Conservation (phyloP, 2,797 vertebrate genomes). For the Sebastes iracundus region DNA sequence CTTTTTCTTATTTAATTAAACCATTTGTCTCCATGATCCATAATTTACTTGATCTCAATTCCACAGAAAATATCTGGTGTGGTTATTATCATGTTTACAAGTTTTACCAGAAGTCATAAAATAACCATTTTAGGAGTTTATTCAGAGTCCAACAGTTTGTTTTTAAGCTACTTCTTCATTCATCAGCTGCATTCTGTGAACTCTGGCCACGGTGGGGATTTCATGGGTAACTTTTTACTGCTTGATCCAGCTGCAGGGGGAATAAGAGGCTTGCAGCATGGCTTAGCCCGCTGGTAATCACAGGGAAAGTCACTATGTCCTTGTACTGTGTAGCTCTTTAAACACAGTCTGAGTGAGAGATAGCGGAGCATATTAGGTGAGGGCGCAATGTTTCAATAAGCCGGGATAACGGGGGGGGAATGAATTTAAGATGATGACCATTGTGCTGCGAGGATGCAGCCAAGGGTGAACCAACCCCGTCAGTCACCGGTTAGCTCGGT, state of each 20-base stretch:
- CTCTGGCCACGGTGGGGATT: constrained; percentile 44
- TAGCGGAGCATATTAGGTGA: constrained; percentile 12
- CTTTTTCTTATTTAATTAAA: no score
- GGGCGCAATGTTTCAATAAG: constrained; percentile 20
- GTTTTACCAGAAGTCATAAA: neutral
- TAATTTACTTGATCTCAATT: no score
- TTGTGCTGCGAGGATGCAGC: neutral
- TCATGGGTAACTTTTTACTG: constrained; percentile 71
- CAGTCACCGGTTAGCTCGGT: neutral
- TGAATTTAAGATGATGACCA: constrained; percentile 14
- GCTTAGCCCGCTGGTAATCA: constrained; percentile 77
- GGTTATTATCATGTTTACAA: neutral
- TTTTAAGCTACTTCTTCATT: neutral
- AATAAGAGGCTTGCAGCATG: constrained; percentile 78
- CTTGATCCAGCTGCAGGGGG: constrained; percentile 70
- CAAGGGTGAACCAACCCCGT: neutral
- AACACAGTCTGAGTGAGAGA: constrained; percentile 30
- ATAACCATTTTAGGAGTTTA: neutral
- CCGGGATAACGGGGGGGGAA: constrained; percentile 10
- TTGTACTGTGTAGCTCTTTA: constrained; percentile 59
- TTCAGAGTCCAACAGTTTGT: neutral
- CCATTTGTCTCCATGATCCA: no score
- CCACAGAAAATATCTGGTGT: neutral
- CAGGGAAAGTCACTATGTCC: constrained; percentile 76
- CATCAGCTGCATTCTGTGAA: constrained; percentile 33